phyloP scores from a whole-genome alignment of 2,797 vertebrate species.

The Aphelocoma californica region DNA sequence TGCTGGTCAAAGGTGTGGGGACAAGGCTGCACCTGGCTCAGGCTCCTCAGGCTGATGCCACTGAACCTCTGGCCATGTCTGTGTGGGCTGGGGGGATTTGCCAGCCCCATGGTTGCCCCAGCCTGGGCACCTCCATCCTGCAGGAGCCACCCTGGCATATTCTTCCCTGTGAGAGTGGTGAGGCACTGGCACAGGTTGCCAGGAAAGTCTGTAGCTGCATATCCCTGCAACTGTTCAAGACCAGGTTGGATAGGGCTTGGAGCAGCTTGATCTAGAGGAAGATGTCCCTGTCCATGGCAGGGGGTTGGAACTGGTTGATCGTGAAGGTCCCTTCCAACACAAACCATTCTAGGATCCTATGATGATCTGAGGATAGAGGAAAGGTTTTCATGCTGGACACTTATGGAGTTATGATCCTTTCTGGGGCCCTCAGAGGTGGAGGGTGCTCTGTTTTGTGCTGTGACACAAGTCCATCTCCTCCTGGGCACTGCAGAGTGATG shows the following conservation, averaged over 20 bases:
- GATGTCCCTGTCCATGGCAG: background rate
- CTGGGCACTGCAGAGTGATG: rapidly evolving
- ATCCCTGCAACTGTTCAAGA: background rate
- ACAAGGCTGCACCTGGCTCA: background rate
- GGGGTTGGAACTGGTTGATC: background rate
- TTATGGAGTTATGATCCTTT: background rate
- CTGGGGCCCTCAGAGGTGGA: rapidly evolving
- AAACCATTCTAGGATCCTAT: background rate
- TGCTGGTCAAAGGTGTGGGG: background rate
- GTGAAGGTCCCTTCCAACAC: background rate
- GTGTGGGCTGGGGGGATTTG: background rate
- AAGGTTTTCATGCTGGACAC: background rate
- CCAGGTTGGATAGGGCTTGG: background rate
- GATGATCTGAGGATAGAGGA: background rate
- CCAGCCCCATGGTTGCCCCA: background rate
- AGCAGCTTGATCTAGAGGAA: background rate
- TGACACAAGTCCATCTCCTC: background rate
- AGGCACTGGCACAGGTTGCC: background rate
- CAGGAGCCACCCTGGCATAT: background rate
- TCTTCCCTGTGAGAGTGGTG: background rate
- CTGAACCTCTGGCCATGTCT: background rate
- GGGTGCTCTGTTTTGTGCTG: background rate
- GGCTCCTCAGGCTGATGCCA: background rate
- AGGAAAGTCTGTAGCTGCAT: background rate
- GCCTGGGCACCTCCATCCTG: background rate